These are phyloP conservation scores for Caranx melampygus DNA, from an alignment of 2,113 vertebrate genomes.

Conservation along the genomic window DNA sequence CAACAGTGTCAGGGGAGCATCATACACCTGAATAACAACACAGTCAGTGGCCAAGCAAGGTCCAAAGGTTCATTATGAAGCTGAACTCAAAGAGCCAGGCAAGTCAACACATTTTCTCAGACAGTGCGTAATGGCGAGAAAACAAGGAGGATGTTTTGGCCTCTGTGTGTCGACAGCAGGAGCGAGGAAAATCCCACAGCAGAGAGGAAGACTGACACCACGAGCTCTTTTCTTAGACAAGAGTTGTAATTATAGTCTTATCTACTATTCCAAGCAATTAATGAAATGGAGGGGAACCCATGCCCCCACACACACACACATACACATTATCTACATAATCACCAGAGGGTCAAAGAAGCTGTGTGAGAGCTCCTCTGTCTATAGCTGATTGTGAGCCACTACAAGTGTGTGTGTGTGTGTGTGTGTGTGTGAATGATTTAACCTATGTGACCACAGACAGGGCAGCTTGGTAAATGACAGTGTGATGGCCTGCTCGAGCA, in stretches of 20 bases:
- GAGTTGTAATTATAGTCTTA: constrained; percentile 69
- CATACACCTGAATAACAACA: no score
- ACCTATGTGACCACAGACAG: constrained; percentile 35
- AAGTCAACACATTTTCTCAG: constrained; percentile 7
- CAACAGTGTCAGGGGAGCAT: no score
- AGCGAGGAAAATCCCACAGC: constrained; percentile 24
- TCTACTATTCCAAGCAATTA: constrained; percentile 70
- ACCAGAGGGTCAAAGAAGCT: constrained; percentile 57
- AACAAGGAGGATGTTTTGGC: neutral
- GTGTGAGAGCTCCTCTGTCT: constrained; percentile 39
- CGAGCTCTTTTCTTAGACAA: constrained; percentile 42
- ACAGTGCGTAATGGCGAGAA: constrained; percentile 8
- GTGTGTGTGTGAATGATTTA: constrained; percentile 34
- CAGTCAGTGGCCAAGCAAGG: no score
- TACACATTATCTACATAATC: constrained; percentile 59
- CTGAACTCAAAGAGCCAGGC: neutral
- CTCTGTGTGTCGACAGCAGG: neutral
- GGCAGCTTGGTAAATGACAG: constrained; percentile 19
- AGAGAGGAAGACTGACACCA: constrained; percentile 42
- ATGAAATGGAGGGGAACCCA: constrained; percentile 52
- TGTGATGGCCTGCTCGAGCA: neutral
- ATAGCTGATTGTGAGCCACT: constrained; percentile 28
- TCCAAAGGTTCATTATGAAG: neutral
- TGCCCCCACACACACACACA: constrained; percentile 20
- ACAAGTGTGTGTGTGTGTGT: neutral